Percentiles rank a stretch among this genome's conserved stretches.
These are phyloP conservation scores for Blennius ocellaris DNA, from an alignment of 2,113 vertebrate species.

Conservation along the genomic window DNA sequence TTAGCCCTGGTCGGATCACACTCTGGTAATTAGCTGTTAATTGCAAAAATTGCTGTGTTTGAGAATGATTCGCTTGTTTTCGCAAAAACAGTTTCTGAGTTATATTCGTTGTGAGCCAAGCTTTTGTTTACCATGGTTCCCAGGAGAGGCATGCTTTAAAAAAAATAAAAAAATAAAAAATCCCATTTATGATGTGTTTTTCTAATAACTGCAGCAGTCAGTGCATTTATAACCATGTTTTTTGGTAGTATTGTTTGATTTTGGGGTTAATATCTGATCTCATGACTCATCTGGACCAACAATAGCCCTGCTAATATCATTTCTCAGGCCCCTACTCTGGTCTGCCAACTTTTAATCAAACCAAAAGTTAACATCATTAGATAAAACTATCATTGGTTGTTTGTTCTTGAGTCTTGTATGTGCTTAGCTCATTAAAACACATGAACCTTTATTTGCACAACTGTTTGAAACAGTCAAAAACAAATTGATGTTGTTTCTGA, in stretches of 20 bases:
- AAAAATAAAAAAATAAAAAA: background rate
- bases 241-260: background rate
- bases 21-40: slow-evolving; percentile 68
- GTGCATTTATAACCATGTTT: background rate
- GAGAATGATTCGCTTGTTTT: slow-evolving; percentile 8
- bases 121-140: background rate
- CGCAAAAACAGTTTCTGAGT: background rate
- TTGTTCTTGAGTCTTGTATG: too few relatives aligned
- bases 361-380: too few relatives aligned
- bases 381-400: too few relatives aligned
- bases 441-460: too few relatives aligned
- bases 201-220: background rate
- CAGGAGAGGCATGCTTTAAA: background rate
- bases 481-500: too few relatives aligned
- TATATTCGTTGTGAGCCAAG: background rate
- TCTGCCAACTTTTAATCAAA: too few relatives aligned
- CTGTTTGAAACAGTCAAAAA: too few relatives aligned
- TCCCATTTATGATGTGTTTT: background rate
- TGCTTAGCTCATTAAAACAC: too few relatives aligned
- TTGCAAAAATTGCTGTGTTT: slow-evolving; percentile 38
- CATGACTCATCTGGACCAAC: too few relatives aligned
- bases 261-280: too few relatives aligned
- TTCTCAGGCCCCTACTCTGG: too few relatives aligned
- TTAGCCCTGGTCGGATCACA: slow-evolving; percentile 49
- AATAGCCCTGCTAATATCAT: too few relatives aligned